Conservation (phyloP, 2,888 invertebrate genomes). For the Acleris laterana region DNA sequence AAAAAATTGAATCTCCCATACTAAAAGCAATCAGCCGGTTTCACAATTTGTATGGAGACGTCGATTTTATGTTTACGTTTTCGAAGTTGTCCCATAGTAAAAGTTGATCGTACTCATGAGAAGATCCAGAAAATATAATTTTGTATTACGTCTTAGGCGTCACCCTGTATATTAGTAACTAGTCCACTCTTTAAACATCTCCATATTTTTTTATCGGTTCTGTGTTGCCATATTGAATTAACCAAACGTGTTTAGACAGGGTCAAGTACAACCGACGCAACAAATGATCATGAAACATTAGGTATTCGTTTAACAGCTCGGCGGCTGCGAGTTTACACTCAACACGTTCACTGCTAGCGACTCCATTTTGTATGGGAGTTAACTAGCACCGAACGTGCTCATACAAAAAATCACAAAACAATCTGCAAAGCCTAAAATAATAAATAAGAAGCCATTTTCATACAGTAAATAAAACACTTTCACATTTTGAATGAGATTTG, state of each 20-base stretch:
- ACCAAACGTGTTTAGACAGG: constrained; percentile 54
- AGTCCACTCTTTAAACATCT: too few species aligned
- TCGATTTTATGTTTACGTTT: too few species aligned
- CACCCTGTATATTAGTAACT: too few species aligned
- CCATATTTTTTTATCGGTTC: constrained; percentile 36
- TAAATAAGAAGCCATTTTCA: constrained; percentile 69
- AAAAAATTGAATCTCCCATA: too few species aligned
- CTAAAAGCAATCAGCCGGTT: too few species aligned
- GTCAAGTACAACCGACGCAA: constrained; percentile 69
- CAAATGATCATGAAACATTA: constrained; percentile 55
- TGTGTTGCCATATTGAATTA: constrained; percentile 53
- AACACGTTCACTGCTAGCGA: background rate
- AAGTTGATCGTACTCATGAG: too few species aligned
- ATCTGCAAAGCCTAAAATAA: constrained; percentile 78
- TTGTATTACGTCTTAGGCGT: too few species aligned
- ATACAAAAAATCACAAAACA: constrained; percentile 33
- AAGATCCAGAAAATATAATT: too few species aligned
- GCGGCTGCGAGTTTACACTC: constrained; percentile 16
- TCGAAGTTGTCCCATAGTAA: too few species aligned
- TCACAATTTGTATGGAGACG: too few species aligned
- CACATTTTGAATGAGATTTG: constrained; percentile 38
- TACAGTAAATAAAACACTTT: constrained; percentile 23
- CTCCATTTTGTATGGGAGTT: too few species aligned
- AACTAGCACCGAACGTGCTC: background rate
- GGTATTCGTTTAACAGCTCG: constrained; percentile 38